Evolutionary conservation across 2,113 vertebrate species (phyloP).

Genomic region (Neogobius melanostomus): DNA sequence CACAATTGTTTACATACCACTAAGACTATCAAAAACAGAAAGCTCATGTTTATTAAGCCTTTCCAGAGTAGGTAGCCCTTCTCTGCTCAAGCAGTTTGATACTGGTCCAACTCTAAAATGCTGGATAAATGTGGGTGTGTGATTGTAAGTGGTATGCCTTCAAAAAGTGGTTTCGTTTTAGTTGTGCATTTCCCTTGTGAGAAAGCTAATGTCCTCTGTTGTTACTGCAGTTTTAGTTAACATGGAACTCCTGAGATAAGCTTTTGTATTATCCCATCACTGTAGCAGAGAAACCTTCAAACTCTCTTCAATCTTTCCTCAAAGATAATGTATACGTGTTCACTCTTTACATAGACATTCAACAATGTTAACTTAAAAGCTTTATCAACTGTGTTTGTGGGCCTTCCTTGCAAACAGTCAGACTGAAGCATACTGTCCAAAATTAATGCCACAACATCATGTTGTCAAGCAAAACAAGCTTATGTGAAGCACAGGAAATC

Average conservation of each 20-base stretch:
- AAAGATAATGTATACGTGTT: no score
- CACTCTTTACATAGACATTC: no score
- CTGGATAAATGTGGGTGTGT: slow-evolving; percentile 41
- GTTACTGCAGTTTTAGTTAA: slow-evolving; percentile 48
- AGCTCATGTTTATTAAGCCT: slow-evolving; percentile 49
- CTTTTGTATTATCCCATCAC: slow-evolving; percentile 27
- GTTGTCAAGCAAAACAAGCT: neutral
- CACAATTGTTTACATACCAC: slow-evolving; percentile 59
- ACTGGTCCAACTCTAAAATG: slow-evolving; percentile 14
- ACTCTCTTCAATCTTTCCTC: neutral
- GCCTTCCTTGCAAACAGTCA: neutral
- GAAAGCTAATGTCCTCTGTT: slow-evolving; percentile 26
- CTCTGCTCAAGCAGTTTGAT: slow-evolving; percentile 7
- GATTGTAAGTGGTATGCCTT: slow-evolving; percentile 65
- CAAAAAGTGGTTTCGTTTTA: slow-evolving; percentile 44
- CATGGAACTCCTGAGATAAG: slow-evolving; percentile 33
- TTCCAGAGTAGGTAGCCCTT: slow-evolving; percentile 27
- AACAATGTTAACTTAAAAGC: no score
- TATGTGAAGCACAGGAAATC: slow-evolving; percentile 28
- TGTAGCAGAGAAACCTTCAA: slow-evolving; percentile 4
- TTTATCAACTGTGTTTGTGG: neutral
- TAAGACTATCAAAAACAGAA: slow-evolving; percentile 24
- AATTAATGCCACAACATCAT: slow-evolving; percentile 1
- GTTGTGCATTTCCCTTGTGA: slow-evolving; percentile 44
- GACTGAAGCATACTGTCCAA: neutral